phyloP scores from a whole-genome alignment of 2,888 invertebrate species.

The Lasioglossum vierecki region DNA sequence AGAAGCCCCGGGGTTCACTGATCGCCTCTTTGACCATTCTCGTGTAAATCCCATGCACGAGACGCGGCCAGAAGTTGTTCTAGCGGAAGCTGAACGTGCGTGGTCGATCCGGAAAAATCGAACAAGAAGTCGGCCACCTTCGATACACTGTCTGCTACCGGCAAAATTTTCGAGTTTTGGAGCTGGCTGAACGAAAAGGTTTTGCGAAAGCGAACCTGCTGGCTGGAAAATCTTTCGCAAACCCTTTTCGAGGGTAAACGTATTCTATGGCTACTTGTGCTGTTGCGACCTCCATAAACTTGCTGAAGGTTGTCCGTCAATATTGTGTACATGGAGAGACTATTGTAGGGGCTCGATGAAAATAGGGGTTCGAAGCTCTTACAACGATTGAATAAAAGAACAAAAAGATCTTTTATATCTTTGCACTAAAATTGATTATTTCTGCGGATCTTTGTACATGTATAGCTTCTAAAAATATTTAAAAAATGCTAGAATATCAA shows the following conservation, averaged over 20 bases:
- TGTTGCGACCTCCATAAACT: background rate
- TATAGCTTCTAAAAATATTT: too few species aligned
- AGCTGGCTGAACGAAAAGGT: background rate
- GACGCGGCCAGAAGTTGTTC: constrained; percentile 13
- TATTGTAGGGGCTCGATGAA: background rate
- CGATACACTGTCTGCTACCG: background rate
- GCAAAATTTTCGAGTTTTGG: background rate
- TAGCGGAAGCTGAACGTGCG: constrained; percentile 2
- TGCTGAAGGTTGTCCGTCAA: background rate
- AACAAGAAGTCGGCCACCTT: background rate
- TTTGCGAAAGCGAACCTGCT: background rate
- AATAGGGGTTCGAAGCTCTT: background rate
- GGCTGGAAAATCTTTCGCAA: background rate
- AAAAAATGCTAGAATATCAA: too few species aligned
- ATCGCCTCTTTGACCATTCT: constrained; percentile 39
- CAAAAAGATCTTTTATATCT: too few species aligned
- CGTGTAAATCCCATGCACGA: constrained; percentile 21
- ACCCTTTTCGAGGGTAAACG: background rate
- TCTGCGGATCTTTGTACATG: too few species aligned
- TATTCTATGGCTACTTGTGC: background rate
- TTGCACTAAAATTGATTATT: too few species aligned
- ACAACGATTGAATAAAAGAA: too few species aligned
- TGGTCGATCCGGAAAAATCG: constrained; percentile 16
- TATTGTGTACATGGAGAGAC: background rate
- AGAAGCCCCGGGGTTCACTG: background rate